Evolutionary conservation across 2,113 vertebrate species (phyloP), one percentile per base, ranked within the genome.

Genomic region (Hystrix brachyura): DNA sequence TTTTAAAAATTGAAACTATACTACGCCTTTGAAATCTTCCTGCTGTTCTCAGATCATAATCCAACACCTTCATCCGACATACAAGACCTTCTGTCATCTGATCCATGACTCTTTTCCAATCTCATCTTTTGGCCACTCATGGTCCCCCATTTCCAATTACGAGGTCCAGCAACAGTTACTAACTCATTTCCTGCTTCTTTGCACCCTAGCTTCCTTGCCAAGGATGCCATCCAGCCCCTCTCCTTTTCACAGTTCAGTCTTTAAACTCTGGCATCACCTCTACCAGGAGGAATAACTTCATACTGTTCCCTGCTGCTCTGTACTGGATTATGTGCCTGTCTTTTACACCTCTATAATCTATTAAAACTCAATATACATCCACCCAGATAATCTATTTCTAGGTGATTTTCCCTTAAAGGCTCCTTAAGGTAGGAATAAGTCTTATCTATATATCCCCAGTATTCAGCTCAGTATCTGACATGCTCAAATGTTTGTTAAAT

Each of bases 241-340:
- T 67, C 78, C 65, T 91, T 81, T 92, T 84, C 48, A 92, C n/a
- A 65, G 78, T 76, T 67, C 59, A 7, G 51, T 46, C 55, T 18
- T 88, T 84, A 79, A 90, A 27, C 69, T 81, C 57, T 59, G 57
- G 11, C 46, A 94, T 91, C 80, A 76, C 59, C 64, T 94, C 85
- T 85, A 21, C 57, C n/a, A 83, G 25, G 53, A 83, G 87, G n/a
- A 72, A 93, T n/a, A 43, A 86, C 53, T 78, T 83, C 48, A 59
- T 12, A 51, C n/a, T 43, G 51, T 78, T 17, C 46, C 53, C 51
- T 27, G 55, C 15, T 32, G 48, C 88, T 83, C 93, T 43, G 38
- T 46, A 78, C 7, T 78, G 19, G 81, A 59, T 48, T 87, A 69
- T 17, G 1, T 60, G 9, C 46, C 69, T 74, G 84, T 85, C 64